Evolutionary conservation across 2,888 invertebrate species (phyloP).

Genomic region (Nymphalis c-album): DNA sequence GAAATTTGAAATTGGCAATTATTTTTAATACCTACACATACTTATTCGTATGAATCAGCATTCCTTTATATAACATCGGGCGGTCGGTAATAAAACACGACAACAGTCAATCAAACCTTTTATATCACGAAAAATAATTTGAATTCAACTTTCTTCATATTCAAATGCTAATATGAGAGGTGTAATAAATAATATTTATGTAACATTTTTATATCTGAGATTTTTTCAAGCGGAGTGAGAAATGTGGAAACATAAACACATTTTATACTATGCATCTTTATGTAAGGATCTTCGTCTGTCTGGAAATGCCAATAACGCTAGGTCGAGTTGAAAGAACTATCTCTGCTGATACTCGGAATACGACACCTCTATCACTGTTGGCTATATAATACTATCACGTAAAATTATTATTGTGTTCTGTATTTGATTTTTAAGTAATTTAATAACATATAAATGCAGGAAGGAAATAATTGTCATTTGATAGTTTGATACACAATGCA

Average conservation of each 20-base stretch:
- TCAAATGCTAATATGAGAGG: constrained; percentile 2
- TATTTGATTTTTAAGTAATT: too few relatives aligned
- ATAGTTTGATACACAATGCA: too few relatives aligned
- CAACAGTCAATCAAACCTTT: not conserved
- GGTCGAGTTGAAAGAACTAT: too few relatives aligned
- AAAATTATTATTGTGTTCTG: too few relatives aligned
- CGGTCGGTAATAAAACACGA: not conserved
- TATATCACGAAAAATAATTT: constrained; percentile 4
- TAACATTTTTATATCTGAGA: not conserved
- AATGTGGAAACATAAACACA: not conserved
- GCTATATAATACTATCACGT: too few relatives aligned
- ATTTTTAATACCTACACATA: too few relatives aligned
- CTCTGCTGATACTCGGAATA: too few relatives aligned
- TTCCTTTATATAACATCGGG: not conserved
- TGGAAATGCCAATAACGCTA: too few relatives aligned
- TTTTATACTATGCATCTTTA: not conserved
- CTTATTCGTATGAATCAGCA: not conserved
- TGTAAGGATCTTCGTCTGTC: not conserved
- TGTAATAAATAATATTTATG: not conserved
- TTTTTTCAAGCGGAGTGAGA: not conserved
- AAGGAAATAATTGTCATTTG: too few relatives aligned
- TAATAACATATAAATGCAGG: too few relatives aligned
- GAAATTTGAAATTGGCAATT: too few relatives aligned
- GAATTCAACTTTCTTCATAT: constrained; percentile 1
- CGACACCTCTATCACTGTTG: too few relatives aligned